Percentiles rank a stretch among this genome's conserved stretches.
These are phyloP conservation scores for Anas acuta DNA, from an alignment of 2,797 vertebrate species.

Conservation along the genomic window DNA sequence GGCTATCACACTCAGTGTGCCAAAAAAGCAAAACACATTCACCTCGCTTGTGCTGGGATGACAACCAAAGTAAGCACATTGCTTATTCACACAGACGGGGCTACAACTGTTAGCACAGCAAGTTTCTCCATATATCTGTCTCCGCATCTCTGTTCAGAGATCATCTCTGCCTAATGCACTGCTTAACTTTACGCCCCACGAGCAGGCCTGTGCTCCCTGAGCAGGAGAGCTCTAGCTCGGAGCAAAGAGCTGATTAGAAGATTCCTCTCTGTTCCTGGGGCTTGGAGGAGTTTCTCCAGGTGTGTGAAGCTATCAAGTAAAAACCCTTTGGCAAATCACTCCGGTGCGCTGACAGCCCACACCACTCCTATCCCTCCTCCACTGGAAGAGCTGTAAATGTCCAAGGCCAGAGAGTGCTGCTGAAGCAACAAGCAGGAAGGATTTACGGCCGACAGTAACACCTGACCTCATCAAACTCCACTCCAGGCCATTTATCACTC, in stretches of 20 bases:
- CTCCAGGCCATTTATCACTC: conserved; percentile 40
- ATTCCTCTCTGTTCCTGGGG: neutral
- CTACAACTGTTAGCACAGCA: neutral
- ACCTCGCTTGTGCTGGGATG: neutral
- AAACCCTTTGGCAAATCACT: conserved; percentile 18
- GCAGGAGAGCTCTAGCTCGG: neutral
- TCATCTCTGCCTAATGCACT: neutral
- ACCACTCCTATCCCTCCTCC: conserved; percentile 9
- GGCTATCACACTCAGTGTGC: neutral
- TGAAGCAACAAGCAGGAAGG: conserved; percentile 51
- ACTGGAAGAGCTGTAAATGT: conserved; percentile 2
- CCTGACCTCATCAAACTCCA: conserved; percentile 62
- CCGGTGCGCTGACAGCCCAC: neutral
- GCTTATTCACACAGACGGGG: neutral
- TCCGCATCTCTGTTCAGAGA: neutral
- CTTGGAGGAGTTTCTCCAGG: neutral
- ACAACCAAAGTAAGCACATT: neutral
- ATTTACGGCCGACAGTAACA: conserved; percentile 34
- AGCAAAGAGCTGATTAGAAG: neutral
- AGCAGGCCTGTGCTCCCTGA: accelerated
- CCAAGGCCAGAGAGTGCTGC: conserved; percentile 39
- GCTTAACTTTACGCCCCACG: neutral
- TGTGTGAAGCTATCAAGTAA: neutral
- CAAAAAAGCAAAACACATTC: neutral
- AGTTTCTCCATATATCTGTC: neutral